Base-by-base conservation (phyloP, 2,888 invertebrate genomes). In the Rhagonycha lutea region DNA sequence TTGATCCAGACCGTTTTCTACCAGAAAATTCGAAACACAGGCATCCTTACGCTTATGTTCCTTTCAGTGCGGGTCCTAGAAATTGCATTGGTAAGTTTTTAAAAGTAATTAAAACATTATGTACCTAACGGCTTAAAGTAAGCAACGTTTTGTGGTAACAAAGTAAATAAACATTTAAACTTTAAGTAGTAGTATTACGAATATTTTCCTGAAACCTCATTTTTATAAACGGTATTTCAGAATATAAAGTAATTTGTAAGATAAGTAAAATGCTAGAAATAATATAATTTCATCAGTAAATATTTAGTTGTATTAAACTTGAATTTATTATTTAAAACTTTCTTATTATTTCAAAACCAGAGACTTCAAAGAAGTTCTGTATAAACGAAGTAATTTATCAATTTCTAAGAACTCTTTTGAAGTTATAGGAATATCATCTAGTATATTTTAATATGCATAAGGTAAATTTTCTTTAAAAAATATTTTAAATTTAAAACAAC, bases 11-110 rank as follows among this genome's bases (percentile, higher is more conserved):
- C 73, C 80, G 83, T 47, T 85, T 85, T 78, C 72, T 85, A 12
- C 84, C 84, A 7, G 84, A 85, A 77, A 81, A 79, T 28, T 72
- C 80, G 14, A 79, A 80, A 69, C 79, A 80, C 18, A 79, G 84
- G 14, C 85, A 85, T 79, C 84, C 84, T 10, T 85, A 81, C 69
- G 81, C 85, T 8, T 85, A 83, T 68, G 79, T 85, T 14, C 85
- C 85, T 12, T 85, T 85, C 77, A 84, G 84, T 65, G 85, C 84
- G 32, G 85, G 85, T 10, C 84, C 84, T n/a, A 80, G 85, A 73
- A 85, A 85, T 75, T 85, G 85, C 74, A 82, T 85, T 65, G 85
- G 85, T 84, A 80, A 76, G 80, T 79, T 68, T 32, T 73, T 28
- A 24, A 47, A 26, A n/a, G 7, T 47, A n/a, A n/a, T 18, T 47